These are phyloP conservation scores for Cynaeus angustus DNA, from an alignment of 2,888 invertebrate species.

Conservation along the genomic window DNA sequence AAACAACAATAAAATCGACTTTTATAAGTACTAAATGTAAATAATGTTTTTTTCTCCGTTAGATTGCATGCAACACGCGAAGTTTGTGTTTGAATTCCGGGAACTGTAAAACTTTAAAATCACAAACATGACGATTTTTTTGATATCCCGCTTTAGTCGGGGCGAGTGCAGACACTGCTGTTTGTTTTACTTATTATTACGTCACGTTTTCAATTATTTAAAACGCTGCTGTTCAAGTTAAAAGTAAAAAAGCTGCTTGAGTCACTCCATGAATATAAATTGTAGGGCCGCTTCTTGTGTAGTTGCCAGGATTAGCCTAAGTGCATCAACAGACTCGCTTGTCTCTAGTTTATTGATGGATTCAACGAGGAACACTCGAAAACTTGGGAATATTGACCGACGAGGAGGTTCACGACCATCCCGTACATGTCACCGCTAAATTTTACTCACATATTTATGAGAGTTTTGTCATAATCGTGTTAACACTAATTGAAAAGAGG, in stretches of 20 bases:
- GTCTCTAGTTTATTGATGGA: conserved; percentile 26
- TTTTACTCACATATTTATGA: conserved; percentile 4
- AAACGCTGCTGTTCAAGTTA: conserved; percentile 28
- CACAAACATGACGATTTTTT: conserved; percentile 12
- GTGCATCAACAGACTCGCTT: conserved; percentile 22
- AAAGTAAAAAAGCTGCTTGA: conserved; percentile 38
- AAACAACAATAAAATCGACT: background rate
- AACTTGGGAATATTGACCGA: no score
- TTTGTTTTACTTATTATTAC: conserved; percentile 42
- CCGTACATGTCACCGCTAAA: background rate
- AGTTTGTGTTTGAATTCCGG: conserved; percentile 1
- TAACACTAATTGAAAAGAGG: background rate
- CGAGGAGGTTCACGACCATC: no score
- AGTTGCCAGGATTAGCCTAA: conserved; percentile 39
- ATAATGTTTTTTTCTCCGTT: conserved; percentile 5
- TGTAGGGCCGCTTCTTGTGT: conserved; percentile 33
- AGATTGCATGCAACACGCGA: conserved; percentile 24
- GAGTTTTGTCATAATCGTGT: background rate
- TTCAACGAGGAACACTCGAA: conserved; percentile 10
- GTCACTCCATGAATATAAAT: conserved; percentile 38
- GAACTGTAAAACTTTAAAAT: conserved; percentile 21
- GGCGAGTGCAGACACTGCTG: background rate
- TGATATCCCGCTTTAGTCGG: background rate
- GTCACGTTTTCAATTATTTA: conserved; percentile 51
- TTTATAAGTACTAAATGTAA: conserved; percentile 17